phyloP scores from a whole-genome alignment of 1,140 invertebrate genomes.

The Coptotermes formosanus region DNA sequence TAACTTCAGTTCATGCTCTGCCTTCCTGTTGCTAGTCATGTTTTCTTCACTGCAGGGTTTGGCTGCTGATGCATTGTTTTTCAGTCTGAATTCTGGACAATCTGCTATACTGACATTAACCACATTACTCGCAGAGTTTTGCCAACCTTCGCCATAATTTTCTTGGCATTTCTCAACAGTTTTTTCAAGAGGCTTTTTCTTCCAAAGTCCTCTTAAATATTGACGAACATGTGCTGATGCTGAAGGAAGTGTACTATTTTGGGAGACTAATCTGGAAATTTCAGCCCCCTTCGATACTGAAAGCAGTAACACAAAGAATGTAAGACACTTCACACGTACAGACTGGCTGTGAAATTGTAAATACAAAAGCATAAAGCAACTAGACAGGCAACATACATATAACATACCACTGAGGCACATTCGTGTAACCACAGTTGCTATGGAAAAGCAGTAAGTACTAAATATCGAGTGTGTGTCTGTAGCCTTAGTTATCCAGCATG shows the following conservation, averaged over 20 bases:
- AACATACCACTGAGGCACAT: too few species aligned
- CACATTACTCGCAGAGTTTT: too few species aligned
- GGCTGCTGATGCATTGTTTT: not conserved
- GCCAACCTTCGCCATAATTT: slow-evolving; percentile 24
- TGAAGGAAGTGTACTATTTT: slow-evolving; percentile 23
- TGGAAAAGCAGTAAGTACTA: too few species aligned
- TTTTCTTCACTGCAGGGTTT: not conserved
- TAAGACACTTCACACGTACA: too few species aligned
- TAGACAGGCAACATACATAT: too few species aligned
- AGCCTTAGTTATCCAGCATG: too few species aligned
- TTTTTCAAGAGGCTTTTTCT: slow-evolving; percentile 32
- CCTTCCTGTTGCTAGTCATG: not conserved
- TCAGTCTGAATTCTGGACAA: not conserved
- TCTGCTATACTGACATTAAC: too few species aligned
- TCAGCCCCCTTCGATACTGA: not conserved
- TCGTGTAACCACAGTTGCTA: too few species aligned
- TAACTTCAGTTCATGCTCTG: not conserved
- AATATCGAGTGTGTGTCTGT: too few species aligned
- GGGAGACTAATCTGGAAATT: not conserved
- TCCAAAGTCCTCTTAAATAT: slow-evolving; percentile 32
- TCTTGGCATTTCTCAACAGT: slow-evolving; percentile 31
- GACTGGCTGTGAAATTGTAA: too few species aligned
- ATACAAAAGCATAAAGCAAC: too few species aligned
- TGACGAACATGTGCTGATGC: slow-evolving; percentile 29
- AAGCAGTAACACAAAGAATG: not conserved